Evolutionary conservation across 2,888 invertebrate genomes (phyloP), one percentile per base, ranked within the genome.

Genomic region (Acrobasis consociella): DNA sequence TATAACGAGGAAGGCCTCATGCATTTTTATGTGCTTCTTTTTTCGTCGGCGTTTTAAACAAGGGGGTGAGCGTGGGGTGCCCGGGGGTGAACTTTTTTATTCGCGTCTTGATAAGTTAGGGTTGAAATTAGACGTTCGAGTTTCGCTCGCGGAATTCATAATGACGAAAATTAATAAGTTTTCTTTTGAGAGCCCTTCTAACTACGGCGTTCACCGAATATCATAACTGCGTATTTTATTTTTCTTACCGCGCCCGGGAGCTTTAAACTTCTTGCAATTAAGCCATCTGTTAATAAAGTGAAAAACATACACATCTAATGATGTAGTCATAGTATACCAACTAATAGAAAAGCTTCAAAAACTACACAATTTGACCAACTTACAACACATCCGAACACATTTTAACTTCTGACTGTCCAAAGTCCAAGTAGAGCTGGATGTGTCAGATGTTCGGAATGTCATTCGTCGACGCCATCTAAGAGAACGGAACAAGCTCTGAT

Each of bases 1-100:
- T 92, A 91, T 93, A 92, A 93, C 93, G 92, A 93, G 92, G 93
- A 93, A 91, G 92, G 93, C 93, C 93, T 93, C 93, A 93, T 93
- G 93, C 93, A 93, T 93, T 93, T 93, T 93, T 93, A 93, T 93
- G 93, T 93, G 92, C 93, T 93, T 91, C 93, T 93, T 93, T 93
- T 93, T 93, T 93, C 91, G 92, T 81, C 89, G 87, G 91, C 92
- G 90, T 93, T 93, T 93, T 93, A 93, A 93, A 93, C 92, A 92
- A 93, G 93, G 91, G 93, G 92, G 91, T 90, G 91, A 89, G 89
- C 81, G 79, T 82, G 83, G 86, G 91, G 91, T 84, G 85, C 81
- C 77, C 76, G 85, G 86, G 90, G 89, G 91, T 86, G 90, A 89
- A 90, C 87, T 91, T 93, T 91, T 93, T 93, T 93, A 92, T 92